Evolutionary conservation across 2,888 invertebrate species (phyloP).

Genomic region (Polydesmus complanatus): DNA sequence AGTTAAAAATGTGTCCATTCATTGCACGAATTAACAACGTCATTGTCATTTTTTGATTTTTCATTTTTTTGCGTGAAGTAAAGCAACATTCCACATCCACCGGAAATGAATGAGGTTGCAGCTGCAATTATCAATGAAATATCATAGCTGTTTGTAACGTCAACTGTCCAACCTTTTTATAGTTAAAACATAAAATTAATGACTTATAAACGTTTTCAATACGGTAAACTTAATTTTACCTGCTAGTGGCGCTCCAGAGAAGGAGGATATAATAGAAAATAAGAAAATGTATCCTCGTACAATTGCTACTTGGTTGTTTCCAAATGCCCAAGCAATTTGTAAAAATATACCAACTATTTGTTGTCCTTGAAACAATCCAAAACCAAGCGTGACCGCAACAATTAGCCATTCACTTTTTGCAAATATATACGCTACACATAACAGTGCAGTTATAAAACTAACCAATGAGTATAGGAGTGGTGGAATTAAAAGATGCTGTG

Average conservation of each 20-base stretch:
- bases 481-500: not conserved
- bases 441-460: not conserved
- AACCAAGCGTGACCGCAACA: not conserved
- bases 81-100: not conserved
- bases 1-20: too few species aligned
- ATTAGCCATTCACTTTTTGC: not conserved
- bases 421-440: not conserved
- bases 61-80: too few species aligned
- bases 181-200: not conserved
- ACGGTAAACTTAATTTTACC: not conserved
- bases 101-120: not conserved
- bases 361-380: not conserved
- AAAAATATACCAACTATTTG: not conserved
- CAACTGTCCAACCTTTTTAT: slow-evolving; percentile 1
- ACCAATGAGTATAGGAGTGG: not conserved
- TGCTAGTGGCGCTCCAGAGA: not conserved
- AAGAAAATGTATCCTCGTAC: slow-evolving; percentile 1
- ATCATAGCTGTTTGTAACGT: not conserved
- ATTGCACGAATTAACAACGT: too few species aligned
- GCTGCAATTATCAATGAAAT: not conserved
- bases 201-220: not conserved
- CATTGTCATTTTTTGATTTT: too few species aligned
- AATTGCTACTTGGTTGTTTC: not conserved
- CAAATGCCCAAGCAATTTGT: not conserved
- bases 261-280: not conserved